A percentile compares a stretch with the other conserved stretches of the same genome.
Evolutionary conservation across 2,888 invertebrate genomes (phyloP).

Genomic region (Tetragonisca angustula): DNA sequence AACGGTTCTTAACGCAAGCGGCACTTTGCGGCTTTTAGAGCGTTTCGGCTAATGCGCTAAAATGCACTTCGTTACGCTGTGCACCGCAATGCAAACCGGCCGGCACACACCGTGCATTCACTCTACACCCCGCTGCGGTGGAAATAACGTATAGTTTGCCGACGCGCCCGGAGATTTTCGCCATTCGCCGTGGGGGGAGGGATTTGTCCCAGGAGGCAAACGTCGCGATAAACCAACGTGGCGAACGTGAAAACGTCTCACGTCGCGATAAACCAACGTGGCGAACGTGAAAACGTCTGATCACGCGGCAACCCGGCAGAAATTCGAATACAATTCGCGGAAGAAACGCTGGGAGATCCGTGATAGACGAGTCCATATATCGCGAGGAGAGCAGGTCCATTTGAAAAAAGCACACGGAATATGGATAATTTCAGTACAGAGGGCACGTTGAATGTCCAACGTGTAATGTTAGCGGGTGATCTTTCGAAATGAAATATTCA

Average conservation of each 20-base stretch:
- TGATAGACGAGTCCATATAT: neutral
- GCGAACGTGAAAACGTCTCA: neutral
- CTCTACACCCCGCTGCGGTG: conserved; percentile 40
- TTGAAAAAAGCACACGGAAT: no score
- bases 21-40: conserved; percentile 74
- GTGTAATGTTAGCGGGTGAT: no score
- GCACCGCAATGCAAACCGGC: conserved; percentile 63
- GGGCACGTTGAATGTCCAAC: no score
- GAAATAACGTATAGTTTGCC: conserved; percentile 59
- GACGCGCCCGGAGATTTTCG: conserved; percentile 44
- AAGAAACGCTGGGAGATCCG: neutral
- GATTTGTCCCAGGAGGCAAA: neutral
- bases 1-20: conserved; percentile 64
- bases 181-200: conserved; percentile 7
- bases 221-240: conserved; percentile 29
- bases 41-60: conserved; percentile 73
- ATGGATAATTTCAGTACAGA: no score
- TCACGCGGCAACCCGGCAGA: neutral
- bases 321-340: neutral
- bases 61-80: conserved; percentile 74
- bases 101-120: conserved; percentile 49
- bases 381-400: neutral
- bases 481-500: no score
- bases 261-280: conserved; percentile 24
- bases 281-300: neutral